These are phyloP conservation scores for Alcis repandata DNA, from an alignment of 2,888 invertebrate species.

Conservation along the genomic window DNA sequence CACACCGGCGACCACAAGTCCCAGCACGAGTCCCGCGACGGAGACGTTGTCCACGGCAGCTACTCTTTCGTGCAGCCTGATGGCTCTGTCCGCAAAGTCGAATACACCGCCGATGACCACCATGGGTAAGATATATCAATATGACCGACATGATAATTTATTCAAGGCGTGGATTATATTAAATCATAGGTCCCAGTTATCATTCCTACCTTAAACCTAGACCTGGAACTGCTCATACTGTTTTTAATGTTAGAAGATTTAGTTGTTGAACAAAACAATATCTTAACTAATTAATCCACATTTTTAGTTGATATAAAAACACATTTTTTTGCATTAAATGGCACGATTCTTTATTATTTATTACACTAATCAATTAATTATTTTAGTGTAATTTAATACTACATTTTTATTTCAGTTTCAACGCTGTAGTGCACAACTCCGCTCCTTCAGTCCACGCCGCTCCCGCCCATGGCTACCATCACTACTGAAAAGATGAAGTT, in stretches of 20 bases:
- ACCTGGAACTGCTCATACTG: no score
- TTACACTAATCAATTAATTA: no score
- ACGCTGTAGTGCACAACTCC: conserved; percentile 81
- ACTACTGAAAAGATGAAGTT: conserved; percentile 51
- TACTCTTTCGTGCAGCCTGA: conserved; percentile 87
- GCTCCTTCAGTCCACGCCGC: conserved; percentile 70
- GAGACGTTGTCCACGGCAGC: conserved; percentile 86
- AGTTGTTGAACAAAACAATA: no score
- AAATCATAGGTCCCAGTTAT: no score
- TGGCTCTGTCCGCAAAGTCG: conserved; percentile 83
- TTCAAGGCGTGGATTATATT: not conserved
- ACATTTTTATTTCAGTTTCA: conserved; percentile 68
- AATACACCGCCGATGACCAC: conserved; percentile 82
- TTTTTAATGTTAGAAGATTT: no score
- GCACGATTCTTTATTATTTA: no score
- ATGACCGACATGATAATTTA: not conserved
- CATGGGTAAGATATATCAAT: conserved; percentile 68
- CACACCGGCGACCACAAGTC: conserved; percentile 87
- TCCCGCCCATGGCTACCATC: conserved; percentile 66
- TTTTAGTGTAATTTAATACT: not conserved
- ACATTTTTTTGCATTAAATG: no score
- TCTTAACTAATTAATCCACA: no score
- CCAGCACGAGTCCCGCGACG: conserved; percentile 83
- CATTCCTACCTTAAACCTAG: no score
- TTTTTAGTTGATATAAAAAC: no score